Base-by-base conservation (phyloP, 1,140 invertebrate species). In the Ctenoplectra terminalis region DNA sequence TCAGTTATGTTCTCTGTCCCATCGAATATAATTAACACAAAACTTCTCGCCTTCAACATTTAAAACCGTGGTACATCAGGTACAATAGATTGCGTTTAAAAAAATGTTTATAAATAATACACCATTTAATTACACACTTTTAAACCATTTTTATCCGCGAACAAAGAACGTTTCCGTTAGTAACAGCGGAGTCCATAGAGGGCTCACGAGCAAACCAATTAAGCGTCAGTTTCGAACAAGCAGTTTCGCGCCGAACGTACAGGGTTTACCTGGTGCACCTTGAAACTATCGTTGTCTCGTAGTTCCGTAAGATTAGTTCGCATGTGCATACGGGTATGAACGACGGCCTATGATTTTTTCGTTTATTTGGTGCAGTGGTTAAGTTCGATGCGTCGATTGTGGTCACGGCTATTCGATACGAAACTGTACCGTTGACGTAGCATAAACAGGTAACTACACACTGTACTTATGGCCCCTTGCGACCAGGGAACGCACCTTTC, bases 161-260 rank as follows among this genome's bases (percentile, higher is more conserved):
- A n/a, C n/a, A n/a, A n/a, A n/a, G n/a, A n/a, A n/a, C n/a, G n/a
- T n/a, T n/a, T n/a, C 48, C 69, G 52, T 67, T 56, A 40, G 46
- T 63, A 63, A 26, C 60, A 37, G 2, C 13, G 9, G 31, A 43
- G n/a, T 70, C 72, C 83, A 78, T 78, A 84, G 87, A 80, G 83
- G 84, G 81, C 82, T 84, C 64, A 85, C 71, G 63, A 34, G 54
- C 46, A n/a, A 26, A 26, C 40, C 70, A 54, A 20, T n/a, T 66
- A 11, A 56, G 70, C 83, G 61, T 81, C 86, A 86, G 87, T 90
- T 91, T 83, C 77, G 82, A 88, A 90, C 74, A 79, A 84, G 20
- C 84, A 82, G 84, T 85, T 87, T 87, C 84, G 86, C 80, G 83
- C 83, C 78, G 83, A 64, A 84, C 83, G 77, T 73, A 54, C 67